These are phyloP conservation scores for Drosophila ohnishii DNA, from an alignment of 1,140 invertebrate genomes.

Conservation along the genomic window DNA sequence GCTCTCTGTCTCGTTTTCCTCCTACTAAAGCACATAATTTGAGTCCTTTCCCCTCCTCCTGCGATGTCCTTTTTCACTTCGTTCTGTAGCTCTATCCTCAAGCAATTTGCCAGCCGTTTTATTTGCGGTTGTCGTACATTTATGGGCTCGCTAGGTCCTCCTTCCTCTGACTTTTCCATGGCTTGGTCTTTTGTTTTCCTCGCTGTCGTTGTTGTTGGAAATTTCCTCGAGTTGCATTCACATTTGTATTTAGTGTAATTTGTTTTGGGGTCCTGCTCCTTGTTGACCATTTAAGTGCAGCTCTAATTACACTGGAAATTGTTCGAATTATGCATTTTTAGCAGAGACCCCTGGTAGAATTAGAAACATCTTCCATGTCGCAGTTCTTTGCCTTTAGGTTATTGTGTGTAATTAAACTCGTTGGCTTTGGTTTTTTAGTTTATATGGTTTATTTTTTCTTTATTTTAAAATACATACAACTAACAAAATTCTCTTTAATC, in stretches of 20 bases:
- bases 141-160: conserved; percentile 38
- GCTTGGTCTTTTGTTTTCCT: conserved; percentile 36
- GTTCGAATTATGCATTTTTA: conserved; percentile 60
- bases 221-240: conserved; percentile 22
- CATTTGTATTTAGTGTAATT: conserved; percentile 68
- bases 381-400: too few relatives aligned
- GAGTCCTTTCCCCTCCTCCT: conserved; percentile 1
- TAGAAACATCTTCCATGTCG: not conserved
- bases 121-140: conserved; percentile 79
- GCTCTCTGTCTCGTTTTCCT: conserved; percentile 2
- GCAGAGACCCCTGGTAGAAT: conserved; percentile 7
- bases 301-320: conserved; percentile 75
- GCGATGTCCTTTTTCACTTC: conserved; percentile 2
- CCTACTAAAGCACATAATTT: conserved; percentile 61
- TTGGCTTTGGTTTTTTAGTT: not conserved
- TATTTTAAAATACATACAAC: not conserved
- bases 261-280: conserved; percentile 64
- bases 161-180: conserved; percentile 11
- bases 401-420: conserved; percentile 19
- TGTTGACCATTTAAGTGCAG: conserved; percentile 77
- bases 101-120: conserved; percentile 78
- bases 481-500: not conserved
- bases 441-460: not conserved
- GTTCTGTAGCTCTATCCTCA: conserved; percentile 21
- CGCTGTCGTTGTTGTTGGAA: conserved; percentile 12